Conservation (phyloP, 2,888 invertebrate species). For the Nomada fucata region DNA sequence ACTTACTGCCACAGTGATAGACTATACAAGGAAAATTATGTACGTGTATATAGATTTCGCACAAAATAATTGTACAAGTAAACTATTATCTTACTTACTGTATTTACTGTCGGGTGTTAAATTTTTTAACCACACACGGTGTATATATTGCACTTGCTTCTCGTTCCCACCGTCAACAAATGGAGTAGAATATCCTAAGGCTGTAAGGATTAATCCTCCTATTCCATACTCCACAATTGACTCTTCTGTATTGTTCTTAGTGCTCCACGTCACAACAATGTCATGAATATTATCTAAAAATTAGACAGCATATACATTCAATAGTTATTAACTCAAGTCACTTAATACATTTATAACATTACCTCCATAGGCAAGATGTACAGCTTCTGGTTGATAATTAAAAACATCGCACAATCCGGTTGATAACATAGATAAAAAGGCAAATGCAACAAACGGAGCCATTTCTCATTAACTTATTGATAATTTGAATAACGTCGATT, state of each 20-base stretch:
- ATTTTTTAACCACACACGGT: conserved; percentile 88
- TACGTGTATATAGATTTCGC: conserved; percentile 9
- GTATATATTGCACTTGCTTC: conserved; percentile 90
- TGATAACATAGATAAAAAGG: conserved; percentile 24
- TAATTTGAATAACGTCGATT: not conserved
- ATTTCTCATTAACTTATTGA: conserved; percentile 7
- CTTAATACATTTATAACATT: conserved; percentile 48
- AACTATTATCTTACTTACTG: conserved; percentile 82
- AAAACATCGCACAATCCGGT: conserved; percentile 22
- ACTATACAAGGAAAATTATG: conserved; percentile 83
- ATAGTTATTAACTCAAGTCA: not conserved
- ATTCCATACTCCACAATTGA: conserved; percentile 92
- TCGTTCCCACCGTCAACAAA: conserved; percentile 91
- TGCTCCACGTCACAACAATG: conserved; percentile 94
- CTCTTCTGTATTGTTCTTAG: conserved; percentile 88
- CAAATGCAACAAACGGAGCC: conserved; percentile 7
- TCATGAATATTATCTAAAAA: conserved; percentile 87
- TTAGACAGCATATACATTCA: not conserved
- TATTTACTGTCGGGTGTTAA: conserved; percentile 88
- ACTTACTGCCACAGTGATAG: conserved; percentile 92
- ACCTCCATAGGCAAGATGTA: conserved; percentile 89
- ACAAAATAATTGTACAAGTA: not conserved
- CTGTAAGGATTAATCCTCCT: conserved; percentile 85
- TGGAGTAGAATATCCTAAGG: conserved; percentile 86
- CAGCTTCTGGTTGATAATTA: conserved; percentile 86